Conservation (phyloP, 2,113 vertebrate species). For the Salvelinus fontinalis region DNA sequence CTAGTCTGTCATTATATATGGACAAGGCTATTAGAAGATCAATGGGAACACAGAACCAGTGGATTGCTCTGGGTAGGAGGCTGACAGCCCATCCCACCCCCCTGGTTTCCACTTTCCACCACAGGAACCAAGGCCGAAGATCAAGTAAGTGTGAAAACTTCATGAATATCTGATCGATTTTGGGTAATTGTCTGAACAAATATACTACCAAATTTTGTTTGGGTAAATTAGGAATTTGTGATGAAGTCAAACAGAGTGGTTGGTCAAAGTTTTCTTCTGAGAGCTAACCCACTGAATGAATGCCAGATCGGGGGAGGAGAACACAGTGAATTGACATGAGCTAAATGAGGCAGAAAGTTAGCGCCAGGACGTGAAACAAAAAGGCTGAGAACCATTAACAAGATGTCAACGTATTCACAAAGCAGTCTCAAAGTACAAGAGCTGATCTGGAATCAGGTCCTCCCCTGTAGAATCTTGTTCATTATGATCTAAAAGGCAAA, state of each 20-base stretch:
- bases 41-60: slow-evolving; percentile 62
- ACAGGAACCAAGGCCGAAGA: slow-evolving; percentile 15
- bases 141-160: slow-evolving; percentile 33
- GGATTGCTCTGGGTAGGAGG: slow-evolving; percentile 62
- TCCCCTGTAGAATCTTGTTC: too few species aligned
- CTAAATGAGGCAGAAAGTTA: slow-evolving; percentile 77
- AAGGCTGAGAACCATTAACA: slow-evolving; percentile 72
- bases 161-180: slow-evolving; percentile 18
- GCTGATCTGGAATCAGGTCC: too few species aligned
- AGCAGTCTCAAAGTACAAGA: too few species aligned
- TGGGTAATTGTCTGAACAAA: too few species aligned
- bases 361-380: slow-evolving; percentile 66
- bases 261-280: slow-evolving; percentile 55
- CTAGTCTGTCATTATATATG: background rate
- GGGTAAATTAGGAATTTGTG: slow-evolving; percentile 27
- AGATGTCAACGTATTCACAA: slow-evolving; percentile 52
- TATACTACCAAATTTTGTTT: slow-evolving; percentile 18
- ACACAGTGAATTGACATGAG: slow-evolving; percentile 67
- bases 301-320: slow-evolving; percentile 52
- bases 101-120: slow-evolving; percentile 48
- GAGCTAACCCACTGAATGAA: slow-evolving; percentile 43
- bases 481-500: too few species aligned
- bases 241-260: slow-evolving; percentile 29
- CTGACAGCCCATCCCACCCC: slow-evolving; percentile 40
- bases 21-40: slow-evolving; percentile 71